phyloP scores from a whole-genome alignment of 2,797 vertebrate genomes.

The Silurus lanzhouensis region DNA sequence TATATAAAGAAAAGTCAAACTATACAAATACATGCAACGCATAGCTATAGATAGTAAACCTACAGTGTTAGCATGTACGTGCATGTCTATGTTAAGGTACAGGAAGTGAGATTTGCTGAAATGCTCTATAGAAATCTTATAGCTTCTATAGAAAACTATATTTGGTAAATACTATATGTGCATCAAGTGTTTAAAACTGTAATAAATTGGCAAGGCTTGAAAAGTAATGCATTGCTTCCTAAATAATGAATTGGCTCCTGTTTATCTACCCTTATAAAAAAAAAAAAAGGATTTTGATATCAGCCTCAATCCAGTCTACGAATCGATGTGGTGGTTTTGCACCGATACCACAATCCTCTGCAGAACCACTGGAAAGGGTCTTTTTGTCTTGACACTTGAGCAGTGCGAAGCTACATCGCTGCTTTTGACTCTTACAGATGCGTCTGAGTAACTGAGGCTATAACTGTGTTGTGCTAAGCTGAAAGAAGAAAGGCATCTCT shows the following conservation, averaged over 20 bases:
- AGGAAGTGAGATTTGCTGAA: background rate
- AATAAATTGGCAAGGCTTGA: background rate
- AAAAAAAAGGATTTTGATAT: background rate
- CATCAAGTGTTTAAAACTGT: background rate
- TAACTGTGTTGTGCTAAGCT: slow-evolving; percentile 5
- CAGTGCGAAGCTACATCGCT: background rate
- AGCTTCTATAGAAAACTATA: background rate
- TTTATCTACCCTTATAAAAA: background rate
- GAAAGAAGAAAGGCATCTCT: slow-evolving; percentile 1
- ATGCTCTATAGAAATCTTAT: too few relatives aligned
- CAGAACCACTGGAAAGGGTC: slow-evolving; percentile 5
- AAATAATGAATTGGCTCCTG: background rate
- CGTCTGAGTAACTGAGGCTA: slow-evolving; percentile 15
- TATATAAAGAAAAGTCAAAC: background rate
- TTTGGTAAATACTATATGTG: background rate
- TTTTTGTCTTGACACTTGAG: slow-evolving; percentile 5
- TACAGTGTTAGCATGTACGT: too few relatives aligned
- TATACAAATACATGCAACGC: background rate
- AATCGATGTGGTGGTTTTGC: background rate
- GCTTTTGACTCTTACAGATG: background rate
- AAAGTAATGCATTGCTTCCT: background rate
- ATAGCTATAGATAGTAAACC: background rate
- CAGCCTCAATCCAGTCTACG: slow-evolving; percentile 3
- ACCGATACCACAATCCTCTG: slow-evolving; percentile 6
- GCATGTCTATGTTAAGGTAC: background rate